A percentile compares a stretch with the other conserved stretches of the same genome.
Evolutionary conservation across 2,888 invertebrate genomes (phyloP).

Genomic region (Stenchaetothrips biformis): DNA sequence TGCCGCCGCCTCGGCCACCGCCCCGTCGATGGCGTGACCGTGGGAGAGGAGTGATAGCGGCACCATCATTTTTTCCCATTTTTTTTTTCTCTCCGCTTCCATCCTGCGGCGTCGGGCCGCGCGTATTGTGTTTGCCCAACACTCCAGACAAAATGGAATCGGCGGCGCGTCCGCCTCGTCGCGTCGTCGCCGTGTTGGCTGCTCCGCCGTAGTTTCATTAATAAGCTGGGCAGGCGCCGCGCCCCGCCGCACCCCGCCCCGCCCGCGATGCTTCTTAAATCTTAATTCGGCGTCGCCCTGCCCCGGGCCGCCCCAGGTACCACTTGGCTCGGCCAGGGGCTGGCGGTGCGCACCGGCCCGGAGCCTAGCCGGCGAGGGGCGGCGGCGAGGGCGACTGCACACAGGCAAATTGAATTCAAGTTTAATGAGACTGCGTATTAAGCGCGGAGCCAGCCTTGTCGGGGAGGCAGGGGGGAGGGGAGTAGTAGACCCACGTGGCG

Average conservation of each 20-base stretch:
- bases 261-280: neutral
- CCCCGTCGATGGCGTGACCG: neutral
- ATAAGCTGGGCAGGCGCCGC: neutral
- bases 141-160: neutral
- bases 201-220: neutral
- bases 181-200: neutral
- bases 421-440: conserved; percentile 24
- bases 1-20: neutral
- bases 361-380: neutral
- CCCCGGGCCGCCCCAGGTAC: too few species aligned
- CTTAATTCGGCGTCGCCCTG: conserved; percentile 1
- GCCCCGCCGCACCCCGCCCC: neutral
- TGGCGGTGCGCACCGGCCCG: neutral
- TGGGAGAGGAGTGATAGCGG: neutral
- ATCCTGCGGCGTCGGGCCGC: neutral
- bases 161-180: neutral
- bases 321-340: neutral
- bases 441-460: neutral
- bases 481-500: too few species aligned
- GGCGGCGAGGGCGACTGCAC: neutral
- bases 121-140: neutral
- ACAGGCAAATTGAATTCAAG: conserved; percentile 21
- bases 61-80: neutral
- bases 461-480: too few species aligned
- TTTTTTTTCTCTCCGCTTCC: neutral